Conservation (phyloP, 2,888 invertebrate genomes). For the Harmothoe impar region DNA sequence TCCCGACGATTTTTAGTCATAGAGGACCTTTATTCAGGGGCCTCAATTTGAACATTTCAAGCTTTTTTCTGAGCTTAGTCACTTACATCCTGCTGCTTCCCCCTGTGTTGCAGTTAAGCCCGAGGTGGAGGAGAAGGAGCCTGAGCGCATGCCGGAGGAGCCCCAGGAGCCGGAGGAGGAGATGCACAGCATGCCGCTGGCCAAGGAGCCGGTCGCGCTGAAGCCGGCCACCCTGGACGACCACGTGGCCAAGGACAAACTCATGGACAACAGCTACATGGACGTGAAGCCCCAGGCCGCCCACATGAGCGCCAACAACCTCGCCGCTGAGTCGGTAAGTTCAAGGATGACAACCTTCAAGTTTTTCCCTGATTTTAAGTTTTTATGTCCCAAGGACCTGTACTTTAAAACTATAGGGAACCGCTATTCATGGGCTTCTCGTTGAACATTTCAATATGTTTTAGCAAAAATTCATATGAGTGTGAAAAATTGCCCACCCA, state of each 20-base stretch:
- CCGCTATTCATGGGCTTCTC: too few relatives aligned
- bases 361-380: not conserved
- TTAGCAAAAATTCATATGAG: too few relatives aligned
- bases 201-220: not conserved
- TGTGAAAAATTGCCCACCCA: too few relatives aligned
- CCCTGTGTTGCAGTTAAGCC: constrained; percentile 40
- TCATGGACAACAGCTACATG: constrained; percentile 65
- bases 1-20: too few relatives aligned
- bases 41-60: too few relatives aligned
- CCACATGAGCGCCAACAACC: constrained; percentile 64
- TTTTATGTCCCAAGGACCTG: too few relatives aligned
- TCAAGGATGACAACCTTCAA: not conserved
- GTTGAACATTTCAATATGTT: too few relatives aligned
- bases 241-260: constrained; percentile 86
- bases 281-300: constrained; percentile 66
- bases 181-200: constrained; percentile 55
- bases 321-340: constrained; percentile 29
- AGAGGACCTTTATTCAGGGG: too few relatives aligned
- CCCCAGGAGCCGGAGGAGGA: not conserved
- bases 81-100: too few relatives aligned
- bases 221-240: constrained; percentile 83
- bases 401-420: too few relatives aligned
- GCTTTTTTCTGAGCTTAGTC: too few relatives aligned
- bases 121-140: constrained; percentile 8
- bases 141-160: not conserved